Percentiles rank a stretch among this genome's conserved stretches.
Evolutionary conservation across 2,113 vertebrate genomes (phyloP).

Genomic region (Hippocampus barbouri): DNA sequence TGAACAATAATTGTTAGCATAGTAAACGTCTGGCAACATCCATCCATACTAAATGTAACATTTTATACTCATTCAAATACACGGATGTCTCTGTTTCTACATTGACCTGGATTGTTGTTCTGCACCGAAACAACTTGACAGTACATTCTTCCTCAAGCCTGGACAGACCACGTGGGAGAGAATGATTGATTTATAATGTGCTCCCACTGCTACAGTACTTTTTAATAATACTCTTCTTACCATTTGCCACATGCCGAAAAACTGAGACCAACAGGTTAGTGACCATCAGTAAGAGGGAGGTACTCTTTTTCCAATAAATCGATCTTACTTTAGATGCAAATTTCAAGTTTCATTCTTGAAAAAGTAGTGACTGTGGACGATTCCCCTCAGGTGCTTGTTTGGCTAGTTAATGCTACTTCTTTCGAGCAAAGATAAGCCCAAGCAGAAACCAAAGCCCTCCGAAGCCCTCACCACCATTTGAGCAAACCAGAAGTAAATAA

Average conservation of each 20-base stretch:
- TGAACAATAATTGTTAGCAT: conserved; percentile 21
- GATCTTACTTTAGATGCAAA: conserved; percentile 31
- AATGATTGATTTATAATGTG: conserved; percentile 39
- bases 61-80: conserved; percentile 7
- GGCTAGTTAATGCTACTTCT: conserved; percentile 61
- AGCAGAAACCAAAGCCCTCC: conserved; percentile 49
- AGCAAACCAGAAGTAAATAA: conserved; percentile 54
- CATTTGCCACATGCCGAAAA: conserved; percentile 38
- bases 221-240: conserved; percentile 26
- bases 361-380: conserved; percentile 25
- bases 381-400: conserved; percentile 34
- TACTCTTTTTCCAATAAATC: conserved; percentile 29
- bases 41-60: conserved; percentile 17
- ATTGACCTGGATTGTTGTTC: conserved; percentile 12
- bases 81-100: conserved; percentile 4
- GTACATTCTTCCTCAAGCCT: conserved; percentile 37
- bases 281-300: conserved; percentile 29
- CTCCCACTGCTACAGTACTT: conserved; percentile 47
- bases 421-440: conserved; percentile 50
- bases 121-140: conserved; percentile 14
- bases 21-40: conserved; percentile 10
- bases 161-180: conserved; percentile 15
- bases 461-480: conserved; percentile 52
- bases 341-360: conserved; percentile 32
- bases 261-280: conserved; percentile 26